Percentiles rank a stretch among this genome's conserved stretches.
Evolutionary conservation across 2,888 invertebrate species (phyloP).

Genomic region (Temnothorax rugatulus): DNA sequence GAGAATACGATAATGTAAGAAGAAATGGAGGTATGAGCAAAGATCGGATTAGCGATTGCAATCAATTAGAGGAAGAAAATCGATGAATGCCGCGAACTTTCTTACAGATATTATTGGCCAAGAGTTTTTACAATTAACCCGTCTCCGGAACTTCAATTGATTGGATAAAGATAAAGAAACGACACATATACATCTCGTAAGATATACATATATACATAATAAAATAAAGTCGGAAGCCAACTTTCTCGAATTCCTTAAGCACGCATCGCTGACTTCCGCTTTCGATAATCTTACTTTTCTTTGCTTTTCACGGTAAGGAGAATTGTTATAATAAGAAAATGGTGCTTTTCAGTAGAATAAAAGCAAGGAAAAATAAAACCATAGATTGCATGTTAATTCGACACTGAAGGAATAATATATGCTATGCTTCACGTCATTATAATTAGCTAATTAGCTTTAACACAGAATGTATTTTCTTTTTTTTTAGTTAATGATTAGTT

Average conservation of each 20-base stretch:
- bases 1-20: background rate
- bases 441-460: constrained; percentile 21
- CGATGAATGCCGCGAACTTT: constrained; percentile 55
- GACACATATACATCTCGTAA: constrained; percentile 11
- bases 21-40: constrained; percentile 24
- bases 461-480: background rate
- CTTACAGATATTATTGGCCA: constrained; percentile 62
- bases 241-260: constrained; percentile 26
- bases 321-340: constrained; percentile 39
- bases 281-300: constrained; percentile 3
- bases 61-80: constrained; percentile 22
- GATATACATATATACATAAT: constrained; percentile 22
- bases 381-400: constrained; percentile 20
- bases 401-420: constrained; percentile 7
- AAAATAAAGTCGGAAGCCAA: constrained; percentile 32
- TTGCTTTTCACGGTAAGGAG: background rate
- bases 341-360: constrained; percentile 7
- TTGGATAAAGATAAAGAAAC: constrained; percentile 57
- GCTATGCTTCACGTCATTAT: background rate
- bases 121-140: constrained; percentile 72
- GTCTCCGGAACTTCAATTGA: constrained; percentile 30
- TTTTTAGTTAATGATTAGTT: background rate
- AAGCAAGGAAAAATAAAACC: constrained; percentile 13
- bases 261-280: constrained; percentile 28
- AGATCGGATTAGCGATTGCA: constrained; percentile 46